These are phyloP conservation scores for Teinopalpus imperialis DNA, from an alignment of 2,888 invertebrate species.

Conservation along the genomic window DNA sequence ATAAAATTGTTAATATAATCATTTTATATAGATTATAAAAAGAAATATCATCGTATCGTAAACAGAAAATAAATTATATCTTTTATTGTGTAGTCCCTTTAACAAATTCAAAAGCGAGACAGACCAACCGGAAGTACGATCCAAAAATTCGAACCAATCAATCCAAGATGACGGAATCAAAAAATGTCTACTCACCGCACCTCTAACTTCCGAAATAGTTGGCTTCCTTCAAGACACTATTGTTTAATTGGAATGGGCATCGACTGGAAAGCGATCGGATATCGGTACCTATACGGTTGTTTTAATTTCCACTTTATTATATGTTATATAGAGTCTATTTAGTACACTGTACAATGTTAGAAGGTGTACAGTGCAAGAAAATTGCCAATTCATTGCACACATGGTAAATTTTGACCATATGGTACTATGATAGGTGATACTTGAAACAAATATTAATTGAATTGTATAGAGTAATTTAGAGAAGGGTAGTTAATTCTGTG, in stretches of 20 bases:
- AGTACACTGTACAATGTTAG: neutral
- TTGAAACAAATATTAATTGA: constrained; percentile 35
- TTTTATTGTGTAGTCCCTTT: constrained; percentile 49
- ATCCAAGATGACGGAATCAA: constrained; percentile 62
- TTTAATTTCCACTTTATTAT: constrained; percentile 27
- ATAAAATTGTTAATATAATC: too few species aligned
- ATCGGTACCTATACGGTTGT: constrained; percentile 23
- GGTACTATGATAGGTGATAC: constrained; percentile 37
- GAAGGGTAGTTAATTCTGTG: too few species aligned
- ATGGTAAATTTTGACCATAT: constrained; percentile 45
- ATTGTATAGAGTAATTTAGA: constrained; percentile 7
- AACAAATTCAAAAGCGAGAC: constrained; percentile 55
- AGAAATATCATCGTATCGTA: too few species aligned
- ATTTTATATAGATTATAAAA: too few species aligned
- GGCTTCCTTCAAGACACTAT: constrained; percentile 60
- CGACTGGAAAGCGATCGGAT: constrained; percentile 48
- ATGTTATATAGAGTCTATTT: constrained; percentile 9
- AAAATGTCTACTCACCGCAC: constrained; percentile 65
- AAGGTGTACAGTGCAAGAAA: constrained; percentile 32
- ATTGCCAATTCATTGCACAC: constrained; percentile 55
- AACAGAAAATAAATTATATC: too few species aligned
- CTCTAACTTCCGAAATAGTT: constrained; percentile 51
- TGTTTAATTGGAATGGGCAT: constrained; percentile 64
- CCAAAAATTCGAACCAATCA: constrained; percentile 72
- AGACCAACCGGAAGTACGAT: constrained; percentile 69